Percentiles rank a stretch among this genome's conserved stretches.
phyloP scores from a whole-genome alignment of 2,888 invertebrate species.

The Drosophila recens region DNA sequence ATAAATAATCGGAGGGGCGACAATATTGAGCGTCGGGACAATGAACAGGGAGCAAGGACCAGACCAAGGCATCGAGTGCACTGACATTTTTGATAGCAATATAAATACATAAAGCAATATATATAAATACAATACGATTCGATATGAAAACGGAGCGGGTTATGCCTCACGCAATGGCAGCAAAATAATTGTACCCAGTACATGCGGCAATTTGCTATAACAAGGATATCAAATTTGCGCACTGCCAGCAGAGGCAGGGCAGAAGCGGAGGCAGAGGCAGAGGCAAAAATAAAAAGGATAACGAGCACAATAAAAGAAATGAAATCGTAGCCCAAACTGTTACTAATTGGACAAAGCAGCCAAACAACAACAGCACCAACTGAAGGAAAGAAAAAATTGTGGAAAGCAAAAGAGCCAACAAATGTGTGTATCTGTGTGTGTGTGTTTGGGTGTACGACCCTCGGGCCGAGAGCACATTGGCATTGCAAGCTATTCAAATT shows the following conservation, averaged over 20 bases:
- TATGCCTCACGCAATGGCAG: conserved; percentile 44
- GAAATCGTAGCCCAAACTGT: conserved; percentile 76
- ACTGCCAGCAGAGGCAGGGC: conserved; percentile 41
- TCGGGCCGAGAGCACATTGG: conserved; percentile 24
- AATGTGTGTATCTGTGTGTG: conserved; percentile 12
- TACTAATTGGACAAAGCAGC: conserved; percentile 82
- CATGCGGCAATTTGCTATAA: conserved; percentile 77
- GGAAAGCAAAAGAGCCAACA: conserved; percentile 48
- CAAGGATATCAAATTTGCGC: conserved; percentile 82
- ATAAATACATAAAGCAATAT: conserved; percentile 47
- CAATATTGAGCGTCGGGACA: conserved; percentile 68
- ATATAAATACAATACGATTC: conserved; percentile 52
- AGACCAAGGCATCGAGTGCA: conserved; percentile 35
- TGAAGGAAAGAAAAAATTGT: conserved; percentile 20
- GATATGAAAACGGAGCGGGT: conserved; percentile 40
- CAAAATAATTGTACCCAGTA: conserved; percentile 70
- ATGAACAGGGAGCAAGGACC: conserved; percentile 8
- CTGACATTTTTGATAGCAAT: conserved; percentile 59
- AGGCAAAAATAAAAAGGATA: conserved; percentile 75
- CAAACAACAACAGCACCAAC: conserved; percentile 43
- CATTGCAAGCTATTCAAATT: conserved; percentile 66
- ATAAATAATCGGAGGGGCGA: conserved; percentile 81
- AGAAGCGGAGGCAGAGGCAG: conserved; percentile 14
- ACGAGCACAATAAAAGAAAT: conserved; percentile 81
- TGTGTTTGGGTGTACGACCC: conserved; percentile 41